Percentiles rank a stretch among this genome's conserved stretches.
Conservation (phyloP, 92 coral and sea anemone species). For the Siderastrea radians region DNA sequence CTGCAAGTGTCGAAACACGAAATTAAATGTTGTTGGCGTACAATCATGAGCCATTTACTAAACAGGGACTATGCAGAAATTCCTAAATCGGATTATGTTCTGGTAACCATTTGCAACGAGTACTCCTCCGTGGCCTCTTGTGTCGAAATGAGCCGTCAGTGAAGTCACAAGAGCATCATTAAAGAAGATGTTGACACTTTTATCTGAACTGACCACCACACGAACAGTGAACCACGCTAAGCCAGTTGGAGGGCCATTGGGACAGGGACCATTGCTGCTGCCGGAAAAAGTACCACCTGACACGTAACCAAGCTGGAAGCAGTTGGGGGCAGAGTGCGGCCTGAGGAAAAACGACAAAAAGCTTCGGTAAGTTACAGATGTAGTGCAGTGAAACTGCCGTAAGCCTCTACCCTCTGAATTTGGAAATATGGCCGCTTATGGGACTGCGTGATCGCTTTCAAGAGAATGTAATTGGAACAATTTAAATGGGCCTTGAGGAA, state of each 20-base stretch:
- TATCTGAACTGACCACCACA: conserved; percentile 6
- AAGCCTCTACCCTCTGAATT: too few species aligned
- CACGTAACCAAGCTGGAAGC: conserved; percentile 7
- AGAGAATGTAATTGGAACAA: too few species aligned
- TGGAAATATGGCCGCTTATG: too few species aligned
- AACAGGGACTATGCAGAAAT: too few species aligned
- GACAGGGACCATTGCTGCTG: not conserved
- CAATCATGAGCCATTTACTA: too few species aligned
- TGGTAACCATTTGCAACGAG: not conserved
- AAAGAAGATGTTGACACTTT: not conserved
- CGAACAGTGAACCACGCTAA: conserved; percentile 10
- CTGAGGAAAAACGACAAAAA: not conserved
- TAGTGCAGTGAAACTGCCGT: not conserved
- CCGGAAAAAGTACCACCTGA: not conserved
- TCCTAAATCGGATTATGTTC: not conserved
- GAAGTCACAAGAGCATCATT: not conserved
- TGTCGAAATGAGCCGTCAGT: not conserved
- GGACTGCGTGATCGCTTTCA: too few species aligned
- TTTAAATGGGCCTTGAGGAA: too few species aligned
- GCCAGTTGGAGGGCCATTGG: not conserved
- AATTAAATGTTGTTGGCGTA: too few species aligned
- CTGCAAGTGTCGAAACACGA: too few species aligned
- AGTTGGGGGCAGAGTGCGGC: not conserved
- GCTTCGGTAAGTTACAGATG: too few species aligned
- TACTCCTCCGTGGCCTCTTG: not conserved